phyloP scores from a whole-genome alignment of 2,888 invertebrate species.

The Oligia strigilis region DNA sequence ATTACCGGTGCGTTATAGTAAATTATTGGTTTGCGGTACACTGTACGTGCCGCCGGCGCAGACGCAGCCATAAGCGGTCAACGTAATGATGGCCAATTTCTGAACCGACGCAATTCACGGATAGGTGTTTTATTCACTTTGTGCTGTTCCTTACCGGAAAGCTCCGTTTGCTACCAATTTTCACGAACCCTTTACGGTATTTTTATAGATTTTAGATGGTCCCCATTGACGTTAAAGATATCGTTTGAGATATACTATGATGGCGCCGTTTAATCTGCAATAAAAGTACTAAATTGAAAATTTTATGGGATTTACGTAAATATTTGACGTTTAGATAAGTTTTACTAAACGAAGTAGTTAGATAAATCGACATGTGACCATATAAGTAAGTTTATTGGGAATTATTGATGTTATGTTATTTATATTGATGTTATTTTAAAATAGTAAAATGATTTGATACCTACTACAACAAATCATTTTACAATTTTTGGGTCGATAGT shows the following conservation, averaged over 20 bases:
- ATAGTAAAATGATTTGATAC: neutral
- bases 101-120: constrained; percentile 72
- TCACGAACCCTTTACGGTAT: constrained; percentile 43
- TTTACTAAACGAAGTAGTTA: constrained; percentile 23
- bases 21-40: constrained; percentile 80
- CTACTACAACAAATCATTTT: no score
- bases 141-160: constrained; percentile 58
- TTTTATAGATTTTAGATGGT: constrained; percentile 53
- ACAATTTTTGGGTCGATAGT: neutral
- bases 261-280: constrained; percentile 38
- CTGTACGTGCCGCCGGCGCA: constrained; percentile 69
- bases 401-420: constrained; percentile 11
- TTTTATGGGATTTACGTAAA: constrained; percentile 51
- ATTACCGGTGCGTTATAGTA: constrained; percentile 78
- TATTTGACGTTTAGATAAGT: constrained; percentile 47
- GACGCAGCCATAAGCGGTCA: constrained; percentile 76
- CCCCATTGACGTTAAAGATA: constrained; percentile 48
- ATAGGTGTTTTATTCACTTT: constrained; percentile 71
- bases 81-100: constrained; percentile 83
- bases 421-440: no score
- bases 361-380: constrained; percentile 6
- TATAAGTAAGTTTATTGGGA: constrained; percentile 33
- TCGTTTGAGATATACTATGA: constrained; percentile 27
- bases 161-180: constrained; percentile 52
- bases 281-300: constrained; percentile 42